Evolutionary conservation across 2,888 invertebrate species (phyloP).

Genomic region (Hermaeophaga mercurialis): DNA sequence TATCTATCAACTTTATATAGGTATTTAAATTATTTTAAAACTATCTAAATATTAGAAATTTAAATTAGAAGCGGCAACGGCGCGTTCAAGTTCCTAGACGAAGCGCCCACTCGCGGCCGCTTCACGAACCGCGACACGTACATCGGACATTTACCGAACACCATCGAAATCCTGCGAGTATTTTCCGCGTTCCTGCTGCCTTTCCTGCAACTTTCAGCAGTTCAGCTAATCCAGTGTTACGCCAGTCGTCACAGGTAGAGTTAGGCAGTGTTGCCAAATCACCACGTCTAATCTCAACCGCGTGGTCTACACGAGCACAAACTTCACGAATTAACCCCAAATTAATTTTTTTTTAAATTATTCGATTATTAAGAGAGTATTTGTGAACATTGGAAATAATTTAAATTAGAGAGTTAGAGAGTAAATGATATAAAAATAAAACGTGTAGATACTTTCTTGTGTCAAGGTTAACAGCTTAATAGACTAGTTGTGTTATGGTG

Average conservation of each 20-base stretch:
- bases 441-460: not conserved
- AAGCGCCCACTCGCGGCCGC: conserved; percentile 15
- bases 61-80: conserved; percentile 3
- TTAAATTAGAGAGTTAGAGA: no score
- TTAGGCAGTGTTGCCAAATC: conserved; percentile 3
- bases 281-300: not conserved
- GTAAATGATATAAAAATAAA: no score
- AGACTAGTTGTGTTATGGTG: conserved; percentile 9
- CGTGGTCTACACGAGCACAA: not conserved
- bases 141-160: conserved; percentile 1
- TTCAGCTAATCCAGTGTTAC: conserved; percentile 2
- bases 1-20: no score
- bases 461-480: conserved; percentile 10
- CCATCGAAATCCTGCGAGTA: conserved; percentile 4
- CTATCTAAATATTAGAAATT: no score
- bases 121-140: conserved; percentile 10
- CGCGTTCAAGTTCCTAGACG: conserved; percentile 3
- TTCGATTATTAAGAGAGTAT: not conserved
- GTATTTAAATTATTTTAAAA: no score
- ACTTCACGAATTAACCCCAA: not conserved
- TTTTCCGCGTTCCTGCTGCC: conserved; percentile 6
- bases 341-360: not conserved
- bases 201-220: conserved; percentile 6
- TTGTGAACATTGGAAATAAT: no score
- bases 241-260: not conserved